Evolutionary conservation across 2,888 invertebrate species (phyloP).

Genomic region (Macrophya annulata): DNA sequence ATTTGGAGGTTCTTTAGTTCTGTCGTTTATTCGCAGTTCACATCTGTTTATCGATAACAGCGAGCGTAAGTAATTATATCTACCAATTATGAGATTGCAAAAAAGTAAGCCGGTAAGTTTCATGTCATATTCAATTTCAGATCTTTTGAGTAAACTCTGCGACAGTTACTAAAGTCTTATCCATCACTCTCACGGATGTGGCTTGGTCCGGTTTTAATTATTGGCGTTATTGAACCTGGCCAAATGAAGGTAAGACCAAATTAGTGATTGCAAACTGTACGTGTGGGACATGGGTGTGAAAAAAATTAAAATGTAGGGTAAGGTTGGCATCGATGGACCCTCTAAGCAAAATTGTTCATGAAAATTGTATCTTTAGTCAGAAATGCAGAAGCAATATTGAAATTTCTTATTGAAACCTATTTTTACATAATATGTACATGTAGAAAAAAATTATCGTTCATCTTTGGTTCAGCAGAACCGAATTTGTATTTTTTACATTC

Average conservation of each 20-base stretch:
- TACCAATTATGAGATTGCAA: no score
- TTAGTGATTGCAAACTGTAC: not conserved
- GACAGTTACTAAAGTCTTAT: constrained; percentile 62
- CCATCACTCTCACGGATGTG: constrained; percentile 67
- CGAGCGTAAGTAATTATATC: not conserved
- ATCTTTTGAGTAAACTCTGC: constrained; percentile 63
- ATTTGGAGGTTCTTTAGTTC: not conserved
- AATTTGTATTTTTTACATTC: no score
- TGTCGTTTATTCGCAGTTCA: constrained; percentile 9
- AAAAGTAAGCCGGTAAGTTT: no score
- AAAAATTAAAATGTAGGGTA: no score
- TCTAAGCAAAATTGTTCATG: not conserved
- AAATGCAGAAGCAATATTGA: not conserved
- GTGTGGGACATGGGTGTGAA: no score
- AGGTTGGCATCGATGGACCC: not conserved
- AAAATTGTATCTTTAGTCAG: not conserved
- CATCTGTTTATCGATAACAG: not conserved
- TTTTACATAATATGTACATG: not conserved
- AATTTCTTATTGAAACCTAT: not conserved
- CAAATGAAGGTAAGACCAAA: constrained; percentile 65
- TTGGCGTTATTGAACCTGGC: constrained; percentile 65
- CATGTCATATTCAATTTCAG: constrained; percentile 56
- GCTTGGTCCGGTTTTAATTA: constrained; percentile 64
- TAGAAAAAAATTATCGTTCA: not conserved
- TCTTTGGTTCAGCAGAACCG: no score